Evolutionary conservation across 2,797 vertebrate genomes (phyloP).

Genomic region (Petrocephalus schoutedeni): DNA sequence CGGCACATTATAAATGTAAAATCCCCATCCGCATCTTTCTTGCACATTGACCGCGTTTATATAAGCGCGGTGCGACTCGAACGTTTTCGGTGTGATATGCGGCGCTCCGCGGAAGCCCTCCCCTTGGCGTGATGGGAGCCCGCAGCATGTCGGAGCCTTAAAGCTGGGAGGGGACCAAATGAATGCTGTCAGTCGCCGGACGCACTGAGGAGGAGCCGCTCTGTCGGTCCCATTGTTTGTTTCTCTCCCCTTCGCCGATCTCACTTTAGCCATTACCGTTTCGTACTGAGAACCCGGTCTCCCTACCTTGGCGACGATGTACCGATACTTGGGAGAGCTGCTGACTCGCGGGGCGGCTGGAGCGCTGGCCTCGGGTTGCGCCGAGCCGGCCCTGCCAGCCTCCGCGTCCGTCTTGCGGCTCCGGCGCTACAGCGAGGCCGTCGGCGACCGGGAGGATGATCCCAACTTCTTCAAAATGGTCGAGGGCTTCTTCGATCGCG

Average conservation of each 20-base stretch:
- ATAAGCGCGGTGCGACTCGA: background rate
- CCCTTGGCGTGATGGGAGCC: slow-evolving; percentile 37
- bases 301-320: slow-evolving; percentile 56
- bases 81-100: background rate
- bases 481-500: slow-evolving; percentile 90
- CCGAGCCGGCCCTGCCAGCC: slow-evolving; percentile 50
- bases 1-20: background rate
- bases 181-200: slow-evolving; percentile 33
- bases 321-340: slow-evolving; percentile 72
- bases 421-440: slow-evolving; percentile 77
- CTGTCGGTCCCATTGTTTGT: slow-evolving; percentile 17
- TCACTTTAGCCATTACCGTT: background rate
- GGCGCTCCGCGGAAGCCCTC: slow-evolving; percentile 32
- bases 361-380: slow-evolving; percentile 53
- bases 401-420: slow-evolving; percentile 50
- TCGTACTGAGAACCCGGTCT: background rate
- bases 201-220: slow-evolving; percentile 14
- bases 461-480: slow-evolving; percentile 95
- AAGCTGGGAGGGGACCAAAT: slow-evolving; percentile 27
- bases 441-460: slow-evolving; percentile 63
- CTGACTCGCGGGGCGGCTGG: slow-evolving; percentile 55
- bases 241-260: slow-evolving; percentile 1
- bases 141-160: slow-evolving; percentile 30
- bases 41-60: background rate
- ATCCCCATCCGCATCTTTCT: background rate